These are phyloP conservation scores for Neodiprion fabricii DNA, from an alignment of 1,140 invertebrate species.

Conservation along the genomic window DNA sequence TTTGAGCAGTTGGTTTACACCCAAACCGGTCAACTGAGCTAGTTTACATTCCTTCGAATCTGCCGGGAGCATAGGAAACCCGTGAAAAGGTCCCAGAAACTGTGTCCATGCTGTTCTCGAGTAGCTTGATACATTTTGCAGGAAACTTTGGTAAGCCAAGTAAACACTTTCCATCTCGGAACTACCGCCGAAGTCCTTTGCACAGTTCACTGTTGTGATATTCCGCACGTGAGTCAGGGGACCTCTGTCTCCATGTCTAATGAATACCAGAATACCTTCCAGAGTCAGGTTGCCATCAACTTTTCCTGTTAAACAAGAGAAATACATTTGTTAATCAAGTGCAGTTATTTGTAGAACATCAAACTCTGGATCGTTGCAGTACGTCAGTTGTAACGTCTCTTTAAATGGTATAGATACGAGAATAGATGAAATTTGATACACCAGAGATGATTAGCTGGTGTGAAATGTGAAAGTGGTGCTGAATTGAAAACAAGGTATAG, in stretches of 20 bases:
- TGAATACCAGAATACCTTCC: conserved; percentile 79
- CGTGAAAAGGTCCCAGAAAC: conserved; percentile 81
- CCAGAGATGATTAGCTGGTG: too few relatives aligned
- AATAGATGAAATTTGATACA: too few relatives aligned
- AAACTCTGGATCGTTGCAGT: too few relatives aligned
- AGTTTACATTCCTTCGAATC: conserved; percentile 55
- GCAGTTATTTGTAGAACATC: conserved; percentile 19
- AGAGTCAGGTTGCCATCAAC: conserved; percentile 72
- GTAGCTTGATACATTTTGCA: conserved; percentile 51
- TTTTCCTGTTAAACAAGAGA: conserved; percentile 55
- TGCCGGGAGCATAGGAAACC: conserved; percentile 77
- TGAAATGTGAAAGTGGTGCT: too few relatives aligned
- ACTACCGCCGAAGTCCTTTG: conserved; percentile 61
- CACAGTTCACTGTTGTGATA: conserved; percentile 79
- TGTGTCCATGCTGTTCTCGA: conserved; percentile 71
- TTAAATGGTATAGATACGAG: too few relatives aligned
- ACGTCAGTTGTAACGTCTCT: too few relatives aligned
- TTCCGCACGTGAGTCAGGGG: conserved; percentile 81
- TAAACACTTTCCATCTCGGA: conserved; percentile 51
- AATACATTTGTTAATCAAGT: not conserved
- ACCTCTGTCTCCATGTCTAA: conserved; percentile 88
- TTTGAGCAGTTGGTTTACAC: conserved; percentile 77
- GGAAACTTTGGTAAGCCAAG: conserved; percentile 48
- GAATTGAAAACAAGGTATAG: too few relatives aligned
- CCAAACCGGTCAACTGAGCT: conserved; percentile 67